phyloP scores from a whole-genome alignment of 2,113 vertebrate species.

The Bombycilla garrulus region DNA sequence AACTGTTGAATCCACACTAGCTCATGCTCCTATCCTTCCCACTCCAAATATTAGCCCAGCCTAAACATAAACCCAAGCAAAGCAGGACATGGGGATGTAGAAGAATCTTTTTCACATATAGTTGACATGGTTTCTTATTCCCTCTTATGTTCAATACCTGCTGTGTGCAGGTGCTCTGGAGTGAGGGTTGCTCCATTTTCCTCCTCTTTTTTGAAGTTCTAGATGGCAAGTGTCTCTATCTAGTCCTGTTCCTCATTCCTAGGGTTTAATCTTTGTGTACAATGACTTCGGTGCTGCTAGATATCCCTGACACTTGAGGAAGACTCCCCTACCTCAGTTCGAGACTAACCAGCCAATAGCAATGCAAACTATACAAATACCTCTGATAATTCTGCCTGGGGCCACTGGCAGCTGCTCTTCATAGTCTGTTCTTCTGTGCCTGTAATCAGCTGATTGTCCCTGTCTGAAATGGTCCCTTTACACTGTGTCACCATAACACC shows the following conservation, averaged over 20 bases:
- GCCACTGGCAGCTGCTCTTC: background rate
- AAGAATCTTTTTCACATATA: background rate
- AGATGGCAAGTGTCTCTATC: background rate
- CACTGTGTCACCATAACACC: background rate
- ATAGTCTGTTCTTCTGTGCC: background rate
- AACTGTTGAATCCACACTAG: background rate
- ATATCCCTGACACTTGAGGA: background rate
- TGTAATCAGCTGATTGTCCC: background rate
- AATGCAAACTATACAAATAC: background rate
- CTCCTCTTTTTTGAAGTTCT: background rate
- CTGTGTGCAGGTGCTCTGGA: background rate
- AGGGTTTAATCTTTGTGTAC: background rate
- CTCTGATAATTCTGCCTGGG: background rate
- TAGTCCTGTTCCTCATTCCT: background rate
- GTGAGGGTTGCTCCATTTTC: background rate
- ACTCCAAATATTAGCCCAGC: background rate
- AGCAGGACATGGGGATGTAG: background rate
- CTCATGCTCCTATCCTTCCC: background rate
- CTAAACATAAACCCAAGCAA: background rate
- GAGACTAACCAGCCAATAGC: background rate
- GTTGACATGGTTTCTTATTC: background rate
- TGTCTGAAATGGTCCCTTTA: background rate
- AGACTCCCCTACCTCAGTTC: background rate
- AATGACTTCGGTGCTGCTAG: background rate
- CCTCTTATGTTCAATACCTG: background rate